Evolutionary conservation across 2,797 vertebrate species (phyloP), one percentile per base, ranked within the genome.

Genomic region (Clarias platycephalus): DNA sequence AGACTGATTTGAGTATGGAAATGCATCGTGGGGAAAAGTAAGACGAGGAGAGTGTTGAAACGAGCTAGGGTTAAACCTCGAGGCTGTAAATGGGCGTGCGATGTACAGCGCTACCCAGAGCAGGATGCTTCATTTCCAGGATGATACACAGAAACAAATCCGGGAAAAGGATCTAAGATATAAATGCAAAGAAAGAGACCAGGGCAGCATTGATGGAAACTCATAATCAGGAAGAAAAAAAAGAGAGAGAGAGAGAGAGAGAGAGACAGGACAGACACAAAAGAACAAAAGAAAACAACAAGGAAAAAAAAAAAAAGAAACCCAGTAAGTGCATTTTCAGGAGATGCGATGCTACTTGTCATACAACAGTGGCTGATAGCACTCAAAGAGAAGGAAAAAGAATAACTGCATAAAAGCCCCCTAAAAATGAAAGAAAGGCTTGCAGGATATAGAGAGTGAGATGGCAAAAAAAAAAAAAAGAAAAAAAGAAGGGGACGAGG

Each of bases 1-100:
- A 92, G 92, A 92, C 92, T 93, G 92, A 94, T 94, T 94, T 93
- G 87, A 92, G 93, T 92, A 94, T 94, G 93, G 91, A 94, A 94
- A 95, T 93, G 84, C 57, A 5, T 55, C 71, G 88, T 26, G 77
- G 58, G 53, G 24, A 70, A 58, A 13, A 57, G 78, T 55, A 77
- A 70, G 78, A 28, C 18, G 81, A 58, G 78, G 62, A 37, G 55
- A 60, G 26, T 44, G n/a, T 15, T 53, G 75, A 74, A 63, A 79
- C n/a, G 64, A 83, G 40, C n/a, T 9, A 74, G 64, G 72, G 75
- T 83, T 70, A 71, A 81, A 80, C 60, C 34, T 24, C 80, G 18
- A 58, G 34, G 71, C 66, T 75, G 83, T 37, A 76, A 85, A 86
- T 84, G 81, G 87, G 89, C 84, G 89, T 91, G n/a, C n/a, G 89